Evolutionary conservation across 1,140 invertebrate genomes (phyloP).

Genomic region (Heterodera schachtii): DNA sequence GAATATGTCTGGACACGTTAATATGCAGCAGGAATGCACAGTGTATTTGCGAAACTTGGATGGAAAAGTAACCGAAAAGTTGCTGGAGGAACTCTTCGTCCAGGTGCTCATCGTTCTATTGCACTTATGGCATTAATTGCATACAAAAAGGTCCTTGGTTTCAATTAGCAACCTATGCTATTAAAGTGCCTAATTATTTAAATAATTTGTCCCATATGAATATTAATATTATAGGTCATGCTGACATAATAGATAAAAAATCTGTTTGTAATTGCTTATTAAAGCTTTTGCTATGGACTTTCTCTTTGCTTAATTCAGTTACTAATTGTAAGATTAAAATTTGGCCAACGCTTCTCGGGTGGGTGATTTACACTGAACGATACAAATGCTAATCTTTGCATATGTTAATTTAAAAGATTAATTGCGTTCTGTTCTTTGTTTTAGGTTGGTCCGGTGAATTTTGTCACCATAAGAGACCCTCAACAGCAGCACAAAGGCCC

Average conservation of each 20-base stretch:
- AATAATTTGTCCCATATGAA: neutral
- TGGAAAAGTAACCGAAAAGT: conserved; percentile 27
- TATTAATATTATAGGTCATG: neutral
- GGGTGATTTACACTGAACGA: too few species aligned
- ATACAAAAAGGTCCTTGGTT: too few species aligned
- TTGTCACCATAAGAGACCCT: neutral
- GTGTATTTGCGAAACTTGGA: conserved; percentile 35
- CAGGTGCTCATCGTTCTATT: conserved; percentile 14
- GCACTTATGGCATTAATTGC: too few species aligned
- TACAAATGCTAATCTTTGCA: too few species aligned
- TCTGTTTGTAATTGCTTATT: neutral
- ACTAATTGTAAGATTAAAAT: too few species aligned
- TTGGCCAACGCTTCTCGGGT: too few species aligned
- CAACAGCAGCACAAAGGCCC: neutral
- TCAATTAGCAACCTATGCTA: too few species aligned
- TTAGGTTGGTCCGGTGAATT: conserved; percentile 23
- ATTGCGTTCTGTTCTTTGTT: neutral
- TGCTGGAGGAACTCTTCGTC: conserved; percentile 42
- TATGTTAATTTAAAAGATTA: too few species aligned
- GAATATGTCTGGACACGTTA: neutral
- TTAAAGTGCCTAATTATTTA: conserved; percentile 21
- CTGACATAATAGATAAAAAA: too few species aligned
- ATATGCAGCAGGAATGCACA: conserved; percentile 23
- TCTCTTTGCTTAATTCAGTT: too few species aligned
- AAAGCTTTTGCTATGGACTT: neutral